Evolutionary conservation across 1,140 invertebrate species (phyloP), one percentile per base, ranked within the genome.

Genomic region (Drosophila carrolli): DNA sequence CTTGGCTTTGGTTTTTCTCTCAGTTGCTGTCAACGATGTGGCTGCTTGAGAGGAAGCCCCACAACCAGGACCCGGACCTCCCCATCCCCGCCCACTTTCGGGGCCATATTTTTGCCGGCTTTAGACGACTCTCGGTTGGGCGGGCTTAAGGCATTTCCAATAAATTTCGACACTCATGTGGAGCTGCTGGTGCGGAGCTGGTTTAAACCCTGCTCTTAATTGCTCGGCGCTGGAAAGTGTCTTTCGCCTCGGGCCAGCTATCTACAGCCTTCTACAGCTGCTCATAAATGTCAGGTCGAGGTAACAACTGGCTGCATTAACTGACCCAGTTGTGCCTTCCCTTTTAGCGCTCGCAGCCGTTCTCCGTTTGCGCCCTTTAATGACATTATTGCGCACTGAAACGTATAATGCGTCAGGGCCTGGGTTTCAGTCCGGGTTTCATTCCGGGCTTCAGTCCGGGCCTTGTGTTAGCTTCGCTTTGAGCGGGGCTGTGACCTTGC

Each of bases 331-430:
- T 88, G 70, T 66, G 78, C 73, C 73, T 60, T 72, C 56, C 72
- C 44, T 62, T 61, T 65, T 13, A 41, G 38, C 40, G 48, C 35
- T 61, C 46, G 50, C 51, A 44, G 48, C 61, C 72, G 63, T 47
- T 53, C 50, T 68, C 43, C 54, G 40, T 29, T 46, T 60, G 58
- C 66, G 68, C 57, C 60, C 60, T 78, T 89, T 88, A 88, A 88
- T 88, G 84, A 88, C 75, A 88, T 88, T 88, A 88, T 88, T 88
- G 84, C 73, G 84, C 85, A 89, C 60, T 84, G 84, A 75, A 84
- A 62, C 80, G 80, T 50, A 66, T 88, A 88, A 88, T 84, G 84
- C 84, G 79, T 74, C 84, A 80, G 80, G 61, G 61, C 66, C 43
- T 48, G 72, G 60, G 41, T 8, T 32, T 7, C 7, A 32, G 29